Percentiles rank a stretch among this genome's conserved stretches.
phyloP scores from a whole-genome alignment of 1,140 invertebrate species.

The Protaetia brevitarsis region DNA sequence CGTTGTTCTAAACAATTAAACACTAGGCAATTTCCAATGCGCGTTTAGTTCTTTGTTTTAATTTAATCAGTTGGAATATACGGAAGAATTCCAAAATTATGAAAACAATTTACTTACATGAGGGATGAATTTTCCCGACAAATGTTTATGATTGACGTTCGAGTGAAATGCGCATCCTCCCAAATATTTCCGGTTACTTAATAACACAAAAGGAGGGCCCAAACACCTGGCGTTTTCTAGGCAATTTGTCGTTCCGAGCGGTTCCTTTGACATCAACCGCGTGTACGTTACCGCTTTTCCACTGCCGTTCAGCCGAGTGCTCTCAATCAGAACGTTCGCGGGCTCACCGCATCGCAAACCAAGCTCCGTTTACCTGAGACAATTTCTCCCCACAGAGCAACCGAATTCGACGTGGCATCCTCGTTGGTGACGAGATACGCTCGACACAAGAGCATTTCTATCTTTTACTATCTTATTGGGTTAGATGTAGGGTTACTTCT shows the following conservation, averaged over 20 bases:
- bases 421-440: not conserved
- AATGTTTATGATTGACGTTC: too few relatives aligned
- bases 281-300: not conserved
- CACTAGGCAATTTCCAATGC: too few relatives aligned
- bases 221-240: conserved; percentile 28
- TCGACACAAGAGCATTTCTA: not conserved
- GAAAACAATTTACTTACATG: too few relatives aligned
- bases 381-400: not conserved
- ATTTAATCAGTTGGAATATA: too few relatives aligned
- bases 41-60: too few relatives aligned
- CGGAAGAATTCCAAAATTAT: too few relatives aligned
- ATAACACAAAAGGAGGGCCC: conserved; percentile 19
- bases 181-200: conserved; percentile 18
- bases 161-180: not conserved
- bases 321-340: conserved; percentile 27
- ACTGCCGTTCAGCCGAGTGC: conserved; percentile 24
- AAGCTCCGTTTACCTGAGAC: conserved; percentile 21
- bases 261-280: conserved; percentile 25
- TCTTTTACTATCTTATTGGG: too few relatives aligned
- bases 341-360: conserved; percentile 31
- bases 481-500: too few relatives aligned
- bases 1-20: too few relatives aligned
- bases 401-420: not conserved
- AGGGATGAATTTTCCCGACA: too few relatives aligned
- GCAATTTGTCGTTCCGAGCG: conserved; percentile 26